Conservation (phyloP, 2,888 invertebrate species). For the Phlogophora meticulosa region DNA sequence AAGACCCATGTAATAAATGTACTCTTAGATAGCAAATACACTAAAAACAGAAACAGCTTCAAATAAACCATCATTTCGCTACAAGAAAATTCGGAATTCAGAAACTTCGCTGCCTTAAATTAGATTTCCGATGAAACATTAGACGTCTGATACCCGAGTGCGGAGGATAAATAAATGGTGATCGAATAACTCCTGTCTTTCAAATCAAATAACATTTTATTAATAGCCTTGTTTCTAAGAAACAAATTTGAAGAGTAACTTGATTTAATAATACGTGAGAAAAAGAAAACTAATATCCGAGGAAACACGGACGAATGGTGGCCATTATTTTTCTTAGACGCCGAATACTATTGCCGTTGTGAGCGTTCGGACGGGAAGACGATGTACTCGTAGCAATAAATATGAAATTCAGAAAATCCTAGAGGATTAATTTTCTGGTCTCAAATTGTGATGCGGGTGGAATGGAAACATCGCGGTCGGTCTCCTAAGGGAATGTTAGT, state of each 20-base stretch:
- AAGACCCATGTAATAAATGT: too few species aligned
- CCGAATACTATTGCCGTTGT: constrained; percentile 60
- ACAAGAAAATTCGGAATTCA: constrained; percentile 35
- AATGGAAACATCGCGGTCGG: constrained; percentile 52
- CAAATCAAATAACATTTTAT: constrained; percentile 43
- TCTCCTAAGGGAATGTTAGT: constrained; percentile 41
- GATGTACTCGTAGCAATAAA: constrained; percentile 62
- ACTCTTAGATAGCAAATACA: not conserved
- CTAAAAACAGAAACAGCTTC: constrained; percentile 11
- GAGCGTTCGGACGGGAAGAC: constrained; percentile 32
- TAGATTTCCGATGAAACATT: constrained; percentile 39
- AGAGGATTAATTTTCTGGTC: constrained; percentile 66
- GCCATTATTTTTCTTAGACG: constrained; percentile 63
- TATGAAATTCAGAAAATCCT: constrained; percentile 67
- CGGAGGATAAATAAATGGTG: constrained; percentile 42
- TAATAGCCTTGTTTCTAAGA: constrained; percentile 25
- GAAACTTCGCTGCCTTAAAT: constrained; percentile 31
- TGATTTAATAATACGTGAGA: constrained; percentile 69
- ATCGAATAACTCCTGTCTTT: constrained; percentile 45
- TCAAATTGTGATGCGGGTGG: constrained; percentile 61
- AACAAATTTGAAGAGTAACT: constrained; percentile 44
- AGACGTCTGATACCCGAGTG: constrained; percentile 39
- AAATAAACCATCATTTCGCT: constrained; percentile 18
- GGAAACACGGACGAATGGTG: constrained; percentile 61
- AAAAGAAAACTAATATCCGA: constrained; percentile 69